phyloP scores from a whole-genome alignment of 2,797 vertebrate species.

The Lacerta agilis region DNA sequence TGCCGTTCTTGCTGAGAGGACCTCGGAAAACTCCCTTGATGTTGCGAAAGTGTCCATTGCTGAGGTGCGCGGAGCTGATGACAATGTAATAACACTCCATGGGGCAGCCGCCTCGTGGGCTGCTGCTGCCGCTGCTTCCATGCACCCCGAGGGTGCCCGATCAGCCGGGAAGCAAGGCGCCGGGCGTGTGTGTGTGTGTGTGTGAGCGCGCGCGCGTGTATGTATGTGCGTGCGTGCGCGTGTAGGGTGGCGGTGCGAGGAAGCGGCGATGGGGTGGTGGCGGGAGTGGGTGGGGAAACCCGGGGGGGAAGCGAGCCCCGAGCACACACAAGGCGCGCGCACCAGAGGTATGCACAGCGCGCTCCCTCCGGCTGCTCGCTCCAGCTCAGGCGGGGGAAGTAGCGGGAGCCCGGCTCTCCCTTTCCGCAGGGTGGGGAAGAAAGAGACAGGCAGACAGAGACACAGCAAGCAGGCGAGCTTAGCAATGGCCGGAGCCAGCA shows the following conservation, averaged over 20 bases:
- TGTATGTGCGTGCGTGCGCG: not conserved
- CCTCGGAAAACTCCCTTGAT: constrained; percentile 99
- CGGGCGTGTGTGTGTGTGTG: not conserved
- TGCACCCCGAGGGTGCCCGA: constrained; percentile 36
- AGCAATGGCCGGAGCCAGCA: not conserved
- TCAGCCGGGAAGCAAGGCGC: constrained; percentile 42
- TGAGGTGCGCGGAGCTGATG: constrained; percentile 98
- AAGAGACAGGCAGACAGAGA: constrained; percentile 8
- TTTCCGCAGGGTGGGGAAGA: constrained; percentile 17
- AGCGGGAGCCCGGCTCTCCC: constrained; percentile 8
- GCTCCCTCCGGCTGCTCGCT: not conserved
- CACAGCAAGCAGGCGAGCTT: constrained; percentile 9
- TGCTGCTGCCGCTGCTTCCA: constrained; percentile 40
- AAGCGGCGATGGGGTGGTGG: not conserved
- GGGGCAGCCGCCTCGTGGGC: constrained; percentile 66
- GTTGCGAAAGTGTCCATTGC: constrained; percentile 96
- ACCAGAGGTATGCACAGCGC: not conserved
- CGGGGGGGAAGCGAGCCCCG: not conserved
- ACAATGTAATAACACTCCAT: constrained; percentile 99
- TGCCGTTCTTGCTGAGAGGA: constrained; percentile 90
- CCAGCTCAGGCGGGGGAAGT: not conserved
- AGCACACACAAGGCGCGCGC: not conserved
- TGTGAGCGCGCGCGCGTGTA: not conserved
- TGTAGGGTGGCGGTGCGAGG: not conserved
- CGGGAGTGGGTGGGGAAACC: not conserved